Percentiles rank a stretch among this genome's conserved stretches.
phyloP scores from a whole-genome alignment of 2,888 invertebrate genomes.

The Syrista parreyssii region DNA sequence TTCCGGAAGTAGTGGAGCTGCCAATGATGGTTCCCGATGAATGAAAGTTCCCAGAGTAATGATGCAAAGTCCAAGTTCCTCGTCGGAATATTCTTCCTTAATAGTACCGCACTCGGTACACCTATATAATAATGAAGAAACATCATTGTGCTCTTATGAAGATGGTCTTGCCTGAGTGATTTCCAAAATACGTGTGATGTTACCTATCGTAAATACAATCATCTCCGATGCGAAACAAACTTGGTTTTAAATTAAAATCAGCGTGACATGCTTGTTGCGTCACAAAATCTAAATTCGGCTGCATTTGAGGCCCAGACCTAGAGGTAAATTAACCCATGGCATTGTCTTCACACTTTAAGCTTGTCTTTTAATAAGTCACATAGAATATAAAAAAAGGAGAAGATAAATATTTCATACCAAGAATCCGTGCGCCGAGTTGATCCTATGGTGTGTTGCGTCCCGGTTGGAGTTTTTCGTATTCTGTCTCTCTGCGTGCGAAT shows the following conservation, averaged over 20 bases:
- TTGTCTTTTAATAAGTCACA: background rate
- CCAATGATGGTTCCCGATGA: conserved; percentile 93
- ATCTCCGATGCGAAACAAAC: conserved; percentile 76
- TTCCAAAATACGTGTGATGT: background rate
- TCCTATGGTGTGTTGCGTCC: conserved; percentile 67
- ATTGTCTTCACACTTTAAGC: background rate
- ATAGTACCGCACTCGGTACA: conserved; percentile 92
- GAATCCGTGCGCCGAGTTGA: conserved; percentile 60
- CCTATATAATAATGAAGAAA: conserved; percentile 40
- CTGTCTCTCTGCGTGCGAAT: conserved; percentile 68
- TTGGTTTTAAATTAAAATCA: conserved; percentile 70
- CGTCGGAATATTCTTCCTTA: conserved; percentile 94
- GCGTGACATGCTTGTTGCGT: conserved; percentile 69
- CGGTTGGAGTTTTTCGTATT: conserved; percentile 64
- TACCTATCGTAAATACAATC: conserved; percentile 78
- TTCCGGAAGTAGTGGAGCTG: conserved; percentile 94
- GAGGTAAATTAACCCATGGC: background rate
- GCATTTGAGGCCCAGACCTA: conserved; percentile 57
- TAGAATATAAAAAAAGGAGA: background rate
- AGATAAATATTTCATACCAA: conserved; percentile 37
- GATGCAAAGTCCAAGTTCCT: conserved; percentile 94
- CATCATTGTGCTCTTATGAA: background rate
- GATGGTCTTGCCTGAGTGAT: background rate
- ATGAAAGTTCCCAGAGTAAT: conserved; percentile 95
- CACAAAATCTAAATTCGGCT: conserved; percentile 56